phyloP scores from a whole-genome alignment of 2,797 vertebrate genomes.

The Malacoctenus gilli region DNA sequence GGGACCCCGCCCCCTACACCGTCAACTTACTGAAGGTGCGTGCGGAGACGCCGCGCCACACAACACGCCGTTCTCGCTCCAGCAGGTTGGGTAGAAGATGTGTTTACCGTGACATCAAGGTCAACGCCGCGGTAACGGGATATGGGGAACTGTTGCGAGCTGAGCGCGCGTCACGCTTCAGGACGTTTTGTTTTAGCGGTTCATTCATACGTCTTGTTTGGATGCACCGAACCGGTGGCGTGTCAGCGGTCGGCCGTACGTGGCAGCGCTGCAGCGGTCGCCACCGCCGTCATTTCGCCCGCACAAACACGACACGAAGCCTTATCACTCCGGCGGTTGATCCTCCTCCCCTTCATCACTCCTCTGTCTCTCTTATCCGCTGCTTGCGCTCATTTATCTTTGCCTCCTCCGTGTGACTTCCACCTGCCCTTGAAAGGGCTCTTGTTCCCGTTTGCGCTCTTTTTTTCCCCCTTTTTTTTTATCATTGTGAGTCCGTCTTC shows the following conservation, averaged over 20 bases:
- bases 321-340: not conserved
- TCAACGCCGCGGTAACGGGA: no score
- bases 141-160: no score
- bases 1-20: conserved; percentile 96
- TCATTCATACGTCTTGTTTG: no score
- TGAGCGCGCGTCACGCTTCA: no score
- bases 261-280: no score
- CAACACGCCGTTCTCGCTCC: not conserved
- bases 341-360: not conserved
- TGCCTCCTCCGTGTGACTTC: not conserved
- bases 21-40: conserved; percentile 91
- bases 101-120: not conserved
- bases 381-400: not conserved
- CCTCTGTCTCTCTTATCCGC: not conserved
- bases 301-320: not conserved
- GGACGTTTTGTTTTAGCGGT: no score
- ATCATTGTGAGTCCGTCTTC: not conserved
- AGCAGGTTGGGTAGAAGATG: not conserved
- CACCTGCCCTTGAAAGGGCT: not conserved
- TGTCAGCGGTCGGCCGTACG: no score
- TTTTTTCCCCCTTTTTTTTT: not conserved
- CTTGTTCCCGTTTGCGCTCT: not conserved
- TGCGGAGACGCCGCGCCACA: no score
- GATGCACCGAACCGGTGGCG: no score
- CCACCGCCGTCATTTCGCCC: not conserved